phyloP scores from a whole-genome alignment of 1,140 invertebrate genomes.

The Brachionus rubens region DNA sequence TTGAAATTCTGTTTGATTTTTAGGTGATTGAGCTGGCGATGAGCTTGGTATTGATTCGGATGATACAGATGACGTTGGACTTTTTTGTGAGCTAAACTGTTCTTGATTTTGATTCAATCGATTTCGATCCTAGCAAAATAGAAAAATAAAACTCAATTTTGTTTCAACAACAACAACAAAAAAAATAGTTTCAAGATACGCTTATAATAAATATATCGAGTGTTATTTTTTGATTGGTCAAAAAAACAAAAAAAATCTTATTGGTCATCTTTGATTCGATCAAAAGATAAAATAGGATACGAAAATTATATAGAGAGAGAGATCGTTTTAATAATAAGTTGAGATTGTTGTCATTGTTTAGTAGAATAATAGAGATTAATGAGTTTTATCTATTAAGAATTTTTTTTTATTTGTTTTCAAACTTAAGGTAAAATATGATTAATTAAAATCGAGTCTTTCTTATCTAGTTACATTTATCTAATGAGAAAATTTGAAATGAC shows the following conservation, averaged over 20 bases:
- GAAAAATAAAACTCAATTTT: not conserved
- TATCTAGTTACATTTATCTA: too few relatives aligned
- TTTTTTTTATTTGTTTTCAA: not conserved
- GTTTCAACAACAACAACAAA: not conserved
- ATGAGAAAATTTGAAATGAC: too few relatives aligned
- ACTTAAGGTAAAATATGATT: not conserved
- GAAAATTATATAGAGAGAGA: too few relatives aligned
- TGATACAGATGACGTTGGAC: not conserved
- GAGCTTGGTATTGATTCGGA: slow-evolving; percentile 10
- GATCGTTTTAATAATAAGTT: not conserved
- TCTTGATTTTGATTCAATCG: slow-evolving; percentile 1
- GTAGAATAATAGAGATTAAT: slow-evolving; percentile 14
- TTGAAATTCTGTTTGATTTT: not conserved
- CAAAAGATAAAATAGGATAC: not conserved
- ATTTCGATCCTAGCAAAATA: not conserved
- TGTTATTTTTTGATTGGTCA: not conserved
- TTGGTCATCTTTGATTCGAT: not conserved
- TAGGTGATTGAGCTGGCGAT: slow-evolving; percentile 7
- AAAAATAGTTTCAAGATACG: not conserved
- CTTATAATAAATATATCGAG: too few relatives aligned
- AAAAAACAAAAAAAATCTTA: too few relatives aligned
- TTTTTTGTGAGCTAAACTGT: not conserved
- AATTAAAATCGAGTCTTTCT: not conserved
- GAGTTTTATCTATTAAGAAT: not conserved
- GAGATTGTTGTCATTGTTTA: slow-evolving; percentile 16